Evolutionary conservation across 2,888 invertebrate species (phyloP).

Genomic region (Spisula solida): DNA sequence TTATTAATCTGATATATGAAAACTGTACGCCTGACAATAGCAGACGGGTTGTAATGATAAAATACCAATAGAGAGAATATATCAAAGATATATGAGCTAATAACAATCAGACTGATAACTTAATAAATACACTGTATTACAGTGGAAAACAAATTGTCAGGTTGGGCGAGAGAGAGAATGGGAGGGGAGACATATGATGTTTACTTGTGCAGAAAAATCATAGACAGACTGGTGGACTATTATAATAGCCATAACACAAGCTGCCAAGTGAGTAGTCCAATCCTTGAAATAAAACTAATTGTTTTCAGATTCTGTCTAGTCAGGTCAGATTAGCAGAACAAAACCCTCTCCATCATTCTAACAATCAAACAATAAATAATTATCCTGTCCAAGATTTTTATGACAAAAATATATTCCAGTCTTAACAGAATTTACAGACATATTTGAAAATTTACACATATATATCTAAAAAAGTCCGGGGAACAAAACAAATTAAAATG

Average conservation of each 20-base stretch:
- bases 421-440: no score
- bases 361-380: background rate
- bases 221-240: background rate
- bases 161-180: background rate
- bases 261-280: background rate
- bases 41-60: background rate
- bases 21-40: background rate
- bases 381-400: background rate
- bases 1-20: no score
- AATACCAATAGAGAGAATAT: background rate
- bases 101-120: background rate
- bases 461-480: no score
- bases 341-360: background rate
- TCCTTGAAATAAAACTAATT: constrained; percentile 1
- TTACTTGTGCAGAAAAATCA: background rate
- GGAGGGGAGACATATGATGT: background rate
- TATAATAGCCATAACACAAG: background rate
- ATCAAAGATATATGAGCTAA: background rate
- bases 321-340: background rate
- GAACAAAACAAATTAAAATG: no score
- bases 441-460: no score
- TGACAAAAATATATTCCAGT: background rate
- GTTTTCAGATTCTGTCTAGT: constrained; percentile 16
- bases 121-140: background rate
- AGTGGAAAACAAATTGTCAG: background rate